Evolutionary conservation across 2,113 vertebrate species (phyloP).

Genomic region (Etheostoma spectabile): DNA sequence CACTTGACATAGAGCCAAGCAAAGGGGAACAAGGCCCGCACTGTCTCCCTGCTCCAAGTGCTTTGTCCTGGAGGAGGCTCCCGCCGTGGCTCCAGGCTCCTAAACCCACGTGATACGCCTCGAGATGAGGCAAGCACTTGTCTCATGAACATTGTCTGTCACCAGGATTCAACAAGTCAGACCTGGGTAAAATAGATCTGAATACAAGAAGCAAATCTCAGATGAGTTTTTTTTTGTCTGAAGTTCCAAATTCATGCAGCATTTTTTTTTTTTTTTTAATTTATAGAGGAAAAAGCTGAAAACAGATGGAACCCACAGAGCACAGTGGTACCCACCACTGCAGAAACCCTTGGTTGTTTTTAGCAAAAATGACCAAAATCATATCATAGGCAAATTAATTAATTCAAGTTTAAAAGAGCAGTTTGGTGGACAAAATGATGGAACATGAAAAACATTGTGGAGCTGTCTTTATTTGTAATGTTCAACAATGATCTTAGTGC

Average conservation of each 20-base stretch:
- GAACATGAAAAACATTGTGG: neutral
- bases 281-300: neutral
- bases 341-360: neutral
- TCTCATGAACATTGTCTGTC: slow-evolving; percentile 49
- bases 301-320: neutral
- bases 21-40: slow-evolving; percentile 74
- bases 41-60: slow-evolving; percentile 73
- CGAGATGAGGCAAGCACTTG: slow-evolving; percentile 70
- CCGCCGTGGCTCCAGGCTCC: slow-evolving; percentile 58
- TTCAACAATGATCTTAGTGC: too few species aligned
- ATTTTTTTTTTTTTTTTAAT: neutral
- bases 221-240: neutral
- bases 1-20: slow-evolving; percentile 73
- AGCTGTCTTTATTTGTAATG: neutral
- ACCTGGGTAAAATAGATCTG: neutral
- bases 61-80: slow-evolving; percentile 77
- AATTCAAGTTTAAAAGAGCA: neutral
- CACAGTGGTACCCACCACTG: neutral
- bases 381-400: neutral
- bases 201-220: neutral
- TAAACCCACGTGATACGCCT: slow-evolving; percentile 74
- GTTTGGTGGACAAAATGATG: neutral
- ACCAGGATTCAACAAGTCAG: neutral
- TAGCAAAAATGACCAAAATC: neutral
- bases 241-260: neutral